Percentiles rank a stretch among this genome's conserved stretches.
Conservation (phyloP, 2,797 vertebrate species). For the Dicrostonyx torquatus region DNA sequence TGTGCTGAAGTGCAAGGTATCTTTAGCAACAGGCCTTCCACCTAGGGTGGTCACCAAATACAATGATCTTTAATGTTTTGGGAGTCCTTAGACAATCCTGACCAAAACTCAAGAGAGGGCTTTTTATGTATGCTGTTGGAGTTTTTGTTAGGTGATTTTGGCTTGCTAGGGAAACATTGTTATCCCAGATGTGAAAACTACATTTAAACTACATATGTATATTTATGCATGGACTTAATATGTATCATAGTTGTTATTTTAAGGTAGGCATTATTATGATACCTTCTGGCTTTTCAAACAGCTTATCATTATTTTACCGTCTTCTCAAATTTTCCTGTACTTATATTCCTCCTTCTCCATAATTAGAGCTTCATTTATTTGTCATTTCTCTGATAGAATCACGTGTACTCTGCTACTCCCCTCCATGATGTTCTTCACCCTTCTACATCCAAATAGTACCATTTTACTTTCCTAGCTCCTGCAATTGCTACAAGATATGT, state of each 20-base stretch:
- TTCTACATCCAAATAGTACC: neutral
- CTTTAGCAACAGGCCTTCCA: neutral
- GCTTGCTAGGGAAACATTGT: neutral
- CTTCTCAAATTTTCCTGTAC: neutral
- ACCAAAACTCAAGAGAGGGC: too few relatives aligned
- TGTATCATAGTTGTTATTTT: neutral
- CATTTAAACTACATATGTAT: neutral
- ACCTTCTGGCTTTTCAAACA: neutral
- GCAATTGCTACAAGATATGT: neutral
- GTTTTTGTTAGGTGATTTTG: neutral
- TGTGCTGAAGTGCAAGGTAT: neutral
- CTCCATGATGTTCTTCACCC: neutral
- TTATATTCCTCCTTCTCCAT: neutral
- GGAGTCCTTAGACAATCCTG: too few relatives aligned
- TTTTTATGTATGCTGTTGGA: neutral
- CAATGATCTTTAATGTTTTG: neutral
- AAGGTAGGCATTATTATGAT: neutral
- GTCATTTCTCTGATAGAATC: neutral
- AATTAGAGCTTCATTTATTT: neutral
- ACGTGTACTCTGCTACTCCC: neutral
- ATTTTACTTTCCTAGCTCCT: neutral
- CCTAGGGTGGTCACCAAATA: neutral
- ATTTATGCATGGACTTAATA: neutral
- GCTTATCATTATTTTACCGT: neutral
- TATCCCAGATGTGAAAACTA: neutral